Percentiles rank a stretch among this genome's conserved stretches.
Conservation (phyloP, 2,888 invertebrate species). For the Onchidella celtica region DNA sequence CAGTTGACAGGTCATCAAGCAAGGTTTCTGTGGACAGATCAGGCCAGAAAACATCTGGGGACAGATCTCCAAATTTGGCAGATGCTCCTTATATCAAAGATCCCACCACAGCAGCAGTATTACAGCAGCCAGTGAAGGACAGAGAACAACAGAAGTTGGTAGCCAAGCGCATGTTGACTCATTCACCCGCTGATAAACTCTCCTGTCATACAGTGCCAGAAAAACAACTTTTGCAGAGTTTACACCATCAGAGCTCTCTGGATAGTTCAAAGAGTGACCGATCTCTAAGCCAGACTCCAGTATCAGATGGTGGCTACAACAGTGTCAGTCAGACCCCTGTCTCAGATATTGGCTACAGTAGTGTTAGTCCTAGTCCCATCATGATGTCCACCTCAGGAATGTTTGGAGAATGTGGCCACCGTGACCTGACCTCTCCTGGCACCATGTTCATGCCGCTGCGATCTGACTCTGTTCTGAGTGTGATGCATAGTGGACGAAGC, state of each 20-base stretch:
- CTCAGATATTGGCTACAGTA: constrained; percentile 42
- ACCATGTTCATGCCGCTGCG: constrained; percentile 45
- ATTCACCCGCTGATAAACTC: neutral
- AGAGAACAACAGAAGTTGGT: constrained; percentile 2
- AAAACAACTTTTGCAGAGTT: constrained; percentile 4
- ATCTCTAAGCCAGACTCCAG: constrained; percentile 33
- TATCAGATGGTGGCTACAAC: constrained; percentile 44
- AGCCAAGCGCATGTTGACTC: neutral
- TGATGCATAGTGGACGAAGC: neutral
- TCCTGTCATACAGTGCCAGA: too few species aligned
- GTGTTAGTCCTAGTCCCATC: constrained; percentile 46
- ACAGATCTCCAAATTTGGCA: constrained; percentile 2
- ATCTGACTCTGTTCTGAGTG: constrained; percentile 29
- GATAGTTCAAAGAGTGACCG: constrained; percentile 19
- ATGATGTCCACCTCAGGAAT: constrained; percentile 37
- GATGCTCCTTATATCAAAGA: neutral
- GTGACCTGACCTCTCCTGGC: constrained; percentile 36
- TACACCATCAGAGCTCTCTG: neutral
- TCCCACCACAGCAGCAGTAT: neutral
- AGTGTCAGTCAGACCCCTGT: constrained; percentile 44
- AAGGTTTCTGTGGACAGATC: neutral
- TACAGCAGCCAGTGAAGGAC: constrained; percentile 2
- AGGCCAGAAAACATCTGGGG: neutral
- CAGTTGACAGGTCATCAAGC: constrained; percentile 11
- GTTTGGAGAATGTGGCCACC: constrained; percentile 34